These are phyloP conservation scores for Rosalia funebris DNA, from an alignment of 2,888 invertebrate genomes.

Conservation along the genomic window DNA sequence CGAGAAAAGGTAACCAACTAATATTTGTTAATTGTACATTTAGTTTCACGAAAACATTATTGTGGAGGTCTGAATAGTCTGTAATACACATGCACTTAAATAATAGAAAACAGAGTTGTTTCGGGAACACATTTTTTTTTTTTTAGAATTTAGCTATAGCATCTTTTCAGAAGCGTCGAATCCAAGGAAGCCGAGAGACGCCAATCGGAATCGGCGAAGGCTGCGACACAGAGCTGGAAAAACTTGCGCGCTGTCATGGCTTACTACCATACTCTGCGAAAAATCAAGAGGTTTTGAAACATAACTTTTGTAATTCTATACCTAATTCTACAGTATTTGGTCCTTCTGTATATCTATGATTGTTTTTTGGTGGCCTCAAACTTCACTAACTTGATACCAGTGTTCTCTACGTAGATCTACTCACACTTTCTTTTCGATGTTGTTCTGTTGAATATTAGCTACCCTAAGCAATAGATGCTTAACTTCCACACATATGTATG, in stretches of 20 bases:
- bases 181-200: conserved; percentile 46
- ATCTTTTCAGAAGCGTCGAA: conserved; percentile 51
- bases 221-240: conserved; percentile 79
- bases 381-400: conserved; percentile 30
- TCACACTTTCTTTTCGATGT: conserved; percentile 36
- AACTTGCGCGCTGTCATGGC: conserved; percentile 90
- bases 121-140: background rate
- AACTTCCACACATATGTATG: background rate
- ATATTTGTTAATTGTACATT: too few relatives aligned
- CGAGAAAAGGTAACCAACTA: too few relatives aligned
- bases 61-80: too few relatives aligned
- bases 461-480: conserved; percentile 28
- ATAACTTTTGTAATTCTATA: conserved; percentile 42
- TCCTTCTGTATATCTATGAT: conserved; percentile 33
- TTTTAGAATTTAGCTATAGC: conserved; percentile 39
- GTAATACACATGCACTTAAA: background rate
- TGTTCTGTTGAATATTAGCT: conserved; percentile 28
- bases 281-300: conserved; percentile 82
- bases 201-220: conserved; percentile 45
- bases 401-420: conserved; percentile 36
- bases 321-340: conserved; percentile 38
- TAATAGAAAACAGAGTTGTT: background rate
- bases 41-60: too few relatives aligned
- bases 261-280: conserved; percentile 88
- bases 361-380: conserved; percentile 38